phyloP scores from a whole-genome alignment of 2,888 invertebrate species.

The Thymelicus sylvestris region DNA sequence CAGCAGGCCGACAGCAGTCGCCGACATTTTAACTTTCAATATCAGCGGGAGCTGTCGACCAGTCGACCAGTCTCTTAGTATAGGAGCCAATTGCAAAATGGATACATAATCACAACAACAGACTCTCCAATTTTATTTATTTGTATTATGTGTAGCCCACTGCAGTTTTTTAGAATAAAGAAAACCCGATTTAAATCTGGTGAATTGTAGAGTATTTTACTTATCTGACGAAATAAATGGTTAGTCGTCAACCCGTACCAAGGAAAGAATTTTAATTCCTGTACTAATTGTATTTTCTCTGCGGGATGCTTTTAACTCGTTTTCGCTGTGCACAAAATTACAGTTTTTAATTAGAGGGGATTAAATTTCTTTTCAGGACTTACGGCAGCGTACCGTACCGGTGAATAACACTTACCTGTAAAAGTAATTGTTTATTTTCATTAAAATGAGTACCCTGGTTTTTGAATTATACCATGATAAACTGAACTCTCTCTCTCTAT shows the following conservation, averaged over 20 bases:
- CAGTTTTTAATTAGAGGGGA: conserved; percentile 18
- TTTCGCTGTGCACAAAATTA: conserved; percentile 16
- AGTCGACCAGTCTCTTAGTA: too few species aligned
- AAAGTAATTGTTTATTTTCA: background rate
- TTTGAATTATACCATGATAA: too few species aligned
- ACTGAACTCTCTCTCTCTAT: too few species aligned
- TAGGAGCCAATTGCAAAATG: too few species aligned
- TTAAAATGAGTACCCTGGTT: too few species aligned
- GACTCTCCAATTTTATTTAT: too few species aligned
- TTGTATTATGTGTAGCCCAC: too few species aligned
- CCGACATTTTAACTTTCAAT: too few species aligned
- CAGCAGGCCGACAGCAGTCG: too few species aligned
- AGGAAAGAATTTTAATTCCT: conserved; percentile 13
- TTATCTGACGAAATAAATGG: conserved; percentile 23
- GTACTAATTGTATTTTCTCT: conserved; percentile 22
- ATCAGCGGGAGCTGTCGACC: too few species aligned
- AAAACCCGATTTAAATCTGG: background rate
- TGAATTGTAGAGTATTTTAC: background rate
- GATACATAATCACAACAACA: too few species aligned
- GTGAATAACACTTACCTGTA: background rate
- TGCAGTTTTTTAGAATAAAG: too few species aligned
- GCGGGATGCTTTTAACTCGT: conserved; percentile 10
- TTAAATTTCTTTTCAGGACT: conserved; percentile 18
- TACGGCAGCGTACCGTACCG: background rate
- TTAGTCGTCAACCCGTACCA: conserved; percentile 10